These are phyloP conservation scores for Odiellus spinosus DNA, from an alignment of 2,888 invertebrate species.

Conservation along the genomic window DNA sequence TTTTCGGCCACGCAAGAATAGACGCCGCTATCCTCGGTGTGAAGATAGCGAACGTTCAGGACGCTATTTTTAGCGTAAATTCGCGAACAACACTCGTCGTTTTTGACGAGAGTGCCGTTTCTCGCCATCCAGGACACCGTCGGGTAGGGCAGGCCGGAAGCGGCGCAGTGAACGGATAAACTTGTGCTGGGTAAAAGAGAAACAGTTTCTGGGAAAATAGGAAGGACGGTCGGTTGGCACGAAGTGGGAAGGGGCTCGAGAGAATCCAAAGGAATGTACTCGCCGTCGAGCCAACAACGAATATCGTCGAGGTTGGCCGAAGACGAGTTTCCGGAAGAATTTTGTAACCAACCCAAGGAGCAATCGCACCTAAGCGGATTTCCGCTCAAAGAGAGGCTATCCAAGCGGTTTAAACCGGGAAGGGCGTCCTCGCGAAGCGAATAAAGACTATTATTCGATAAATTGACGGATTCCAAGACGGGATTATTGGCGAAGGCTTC, in stretches of 20 bases:
- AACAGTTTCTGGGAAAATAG: conserved; percentile 17
- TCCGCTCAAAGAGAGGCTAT: conserved; percentile 16
- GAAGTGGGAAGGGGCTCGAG: conserved; percentile 7
- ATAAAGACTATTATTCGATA: conserved; percentile 19
- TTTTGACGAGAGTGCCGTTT: conserved; percentile 1
- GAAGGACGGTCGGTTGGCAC: conserved; percentile 22
- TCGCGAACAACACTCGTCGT: conserved; percentile 14
- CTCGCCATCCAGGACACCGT: conserved; percentile 18
- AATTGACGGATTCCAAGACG: conserved; percentile 15
- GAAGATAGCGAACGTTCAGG: conserved; percentile 19
- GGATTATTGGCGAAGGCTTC: conserved; percentile 18
- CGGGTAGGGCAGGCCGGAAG: conserved; percentile 17
- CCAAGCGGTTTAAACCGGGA: conserved; percentile 7
- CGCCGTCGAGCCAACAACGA: conserved; percentile 11
- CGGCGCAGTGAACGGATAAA: conserved; percentile 20
- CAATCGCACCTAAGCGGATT: conserved; percentile 23
- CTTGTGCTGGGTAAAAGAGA: conserved; percentile 19
- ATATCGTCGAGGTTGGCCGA: background rate
- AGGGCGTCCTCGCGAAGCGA: conserved; percentile 18
- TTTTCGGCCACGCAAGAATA: conserved; percentile 20
- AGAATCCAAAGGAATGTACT: background rate
- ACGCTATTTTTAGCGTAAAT: conserved; percentile 16
- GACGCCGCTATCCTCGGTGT: conserved; percentile 19
- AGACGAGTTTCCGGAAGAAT: conserved; percentile 3
- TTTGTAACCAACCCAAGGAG: conserved; percentile 21